Percentiles rank a stretch among this genome's conserved stretches.
These are phyloP conservation scores for Pantelozetes paolii DNA, from an alignment of 2,888 invertebrate species.

Conservation along the genomic window DNA sequence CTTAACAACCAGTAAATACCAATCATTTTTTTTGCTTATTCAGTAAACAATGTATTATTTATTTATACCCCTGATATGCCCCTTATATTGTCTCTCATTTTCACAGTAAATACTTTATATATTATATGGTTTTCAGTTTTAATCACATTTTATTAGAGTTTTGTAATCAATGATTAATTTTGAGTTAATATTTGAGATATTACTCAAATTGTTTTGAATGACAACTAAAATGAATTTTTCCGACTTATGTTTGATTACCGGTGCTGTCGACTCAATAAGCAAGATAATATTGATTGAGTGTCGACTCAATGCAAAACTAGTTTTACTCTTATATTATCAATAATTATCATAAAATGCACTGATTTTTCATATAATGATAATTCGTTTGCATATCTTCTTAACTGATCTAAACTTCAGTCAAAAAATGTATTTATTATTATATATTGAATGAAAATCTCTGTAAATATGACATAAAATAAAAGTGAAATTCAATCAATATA, in stretches of 20 bases:
- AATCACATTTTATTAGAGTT: too few relatives aligned
- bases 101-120: neutral
- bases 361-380: slow-evolving; percentile 19
- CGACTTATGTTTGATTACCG: neutral
- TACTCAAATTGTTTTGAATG: too few relatives aligned
- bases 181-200: too few relatives aligned
- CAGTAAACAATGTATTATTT: neutral
- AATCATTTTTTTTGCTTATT: neutral
- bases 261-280: neutral
- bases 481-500: neutral
- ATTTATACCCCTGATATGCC: neutral
- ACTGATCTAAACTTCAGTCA: neutral
- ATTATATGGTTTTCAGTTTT: too few relatives aligned
- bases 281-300: neutral
- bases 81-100: neutral
- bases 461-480: slow-evolving; percentile 18
- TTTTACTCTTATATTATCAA: slow-evolving; percentile 15
- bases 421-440: slow-evolving; percentile 2
- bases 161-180: too few relatives aligned
- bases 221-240: neutral
- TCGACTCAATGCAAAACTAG: slow-evolving; percentile 1
- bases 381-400: neutral
- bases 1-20: slow-evolving; percentile 13
- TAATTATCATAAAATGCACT: slow-evolving; percentile 25
- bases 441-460: slow-evolving; percentile 6